Base-by-base conservation (phyloP, 1,140 invertebrate genomes). In the Octopus bimaculoides region DNA sequence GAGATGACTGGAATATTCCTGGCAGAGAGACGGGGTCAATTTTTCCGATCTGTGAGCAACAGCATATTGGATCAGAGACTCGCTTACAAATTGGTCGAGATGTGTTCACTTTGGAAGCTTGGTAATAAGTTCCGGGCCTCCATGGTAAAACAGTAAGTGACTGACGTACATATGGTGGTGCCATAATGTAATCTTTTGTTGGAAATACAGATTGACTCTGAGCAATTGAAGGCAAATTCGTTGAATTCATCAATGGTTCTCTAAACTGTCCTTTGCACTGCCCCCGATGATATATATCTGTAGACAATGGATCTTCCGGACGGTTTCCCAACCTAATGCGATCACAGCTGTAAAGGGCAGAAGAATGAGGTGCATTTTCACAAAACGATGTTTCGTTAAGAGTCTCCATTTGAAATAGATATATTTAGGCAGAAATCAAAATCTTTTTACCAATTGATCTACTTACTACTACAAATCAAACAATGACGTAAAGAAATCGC, bases 71-170 rank as follows among this genome's bases (percentile, higher is more conserved):
- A 74, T 86, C 86, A 61, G 85, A 85, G 83, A 88, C 84, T 81
- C 85, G 88, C 73, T 79, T 83, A 10, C 84, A 83, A 73, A 87
- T 55, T 52, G 87, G 83, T 26, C 82, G 82, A 76, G 79, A 84
- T 52, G 88, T 86, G 80, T 86, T 88, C n/a, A 88, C 86, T 81
- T 84, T 85, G 54, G 88, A 87, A n/a, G 86, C 87, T 80, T 88
- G 86, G 84, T 90, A 91, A 82, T 90, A 91, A 55, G 89, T 88
- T 79, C 87, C 87, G 17, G 90, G 89, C 55, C 88, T 85, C 89
- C 89, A 91, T 78, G 90, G 90, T 75, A 91, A 83, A 54, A 89
- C 89, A 61, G 89, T 90, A 26, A 88, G 86, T 17, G 88, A 89
- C 61, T 88, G 78, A 66, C 86, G 82, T 6, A 89, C 85, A 52